Evolutionary conservation across 2,888 invertebrate genomes (phyloP), one percentile per base, ranked within the genome.

Genomic region (Gisinianus flammeolus): DNA sequence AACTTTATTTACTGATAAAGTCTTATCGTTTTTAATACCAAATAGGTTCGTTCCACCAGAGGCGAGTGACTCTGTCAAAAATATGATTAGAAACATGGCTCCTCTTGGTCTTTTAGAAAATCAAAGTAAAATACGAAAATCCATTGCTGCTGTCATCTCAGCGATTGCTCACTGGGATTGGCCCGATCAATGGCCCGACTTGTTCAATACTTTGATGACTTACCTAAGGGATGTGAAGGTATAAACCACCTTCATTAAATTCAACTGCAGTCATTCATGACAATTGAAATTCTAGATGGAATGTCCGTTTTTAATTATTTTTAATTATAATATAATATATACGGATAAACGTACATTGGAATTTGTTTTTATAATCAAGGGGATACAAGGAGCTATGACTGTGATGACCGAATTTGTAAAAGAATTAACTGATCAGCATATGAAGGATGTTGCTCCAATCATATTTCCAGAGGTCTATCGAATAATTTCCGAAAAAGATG

Each of bases 101-200:
- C 92, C 92, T 0, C 87, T 90, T 78, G 92, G 92, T 0, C 87
- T 92, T 33, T 89, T 89, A 81, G 92, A 92, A 85, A 88, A 90
- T 0, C 90, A 91, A 79, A 92, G 92, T 81, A 92, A 92, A 87
- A 88, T 89, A 80, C 85, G 86, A 4, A 83, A 82, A 58, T 84
- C 83, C 31, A 77, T 92, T 12, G 93, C 93, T 0, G 91, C 92
- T 86, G 91, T 91, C 0, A 91, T 93, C 73, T 91, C 92, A 0
- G 90, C 90, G 2, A 92, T 93, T 81, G 93, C 92, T 0, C 89
- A 90, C 81, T 91, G 91, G 87, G 93, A 93, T 85, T 93, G 92
- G 91, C 93, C 93, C 0, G 90, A 91, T 79, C 88, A 90, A 6
- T 93, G 93, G 93, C 90, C 91, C 0, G 90, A 91, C 76, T 86